Evolutionary conservation across 2,888 invertebrate species (phyloP).

Genomic region (Drosophila ustulata): DNA sequence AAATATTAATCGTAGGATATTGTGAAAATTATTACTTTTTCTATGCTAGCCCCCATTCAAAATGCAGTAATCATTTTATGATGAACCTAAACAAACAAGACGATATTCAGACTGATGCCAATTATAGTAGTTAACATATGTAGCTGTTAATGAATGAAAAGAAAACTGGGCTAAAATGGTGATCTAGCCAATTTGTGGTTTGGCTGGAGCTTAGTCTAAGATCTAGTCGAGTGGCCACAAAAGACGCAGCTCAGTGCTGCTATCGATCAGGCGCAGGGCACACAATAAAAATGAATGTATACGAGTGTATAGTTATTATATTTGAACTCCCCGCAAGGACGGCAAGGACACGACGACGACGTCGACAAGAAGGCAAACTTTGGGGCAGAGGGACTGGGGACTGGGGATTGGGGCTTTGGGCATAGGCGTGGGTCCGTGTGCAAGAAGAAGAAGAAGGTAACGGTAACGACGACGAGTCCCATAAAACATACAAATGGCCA

Average conservation of each 20-base stretch:
- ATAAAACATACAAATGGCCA: slow-evolving; percentile 81
- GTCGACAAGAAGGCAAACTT: neutral
- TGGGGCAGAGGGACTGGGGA: neutral
- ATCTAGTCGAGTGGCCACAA: neutral
- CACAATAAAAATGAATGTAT: neutral
- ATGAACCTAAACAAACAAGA: too few species aligned
- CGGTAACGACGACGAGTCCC: slow-evolving; percentile 64
- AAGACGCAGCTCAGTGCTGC: neutral
- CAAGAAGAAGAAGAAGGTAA: slow-evolving; percentile 1
- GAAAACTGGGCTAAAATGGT: too few species aligned
- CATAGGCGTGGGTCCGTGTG: slow-evolving; percentile 8
- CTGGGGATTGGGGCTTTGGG: neutral
- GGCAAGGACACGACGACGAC: neutral
- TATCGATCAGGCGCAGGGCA: neutral
- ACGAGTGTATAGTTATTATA: slow-evolving; percentile 8
- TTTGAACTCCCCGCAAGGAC: slow-evolving; percentile 12
- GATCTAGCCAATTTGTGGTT: too few species aligned
- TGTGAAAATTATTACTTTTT: too few species aligned
- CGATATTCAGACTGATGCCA: too few species aligned
- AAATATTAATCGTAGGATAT: too few species aligned
- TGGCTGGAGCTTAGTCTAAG: too few species aligned
- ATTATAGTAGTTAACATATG: too few species aligned
- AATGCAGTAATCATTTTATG: too few species aligned
- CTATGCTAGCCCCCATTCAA: too few species aligned
- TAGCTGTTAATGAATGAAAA: too few species aligned